Evolutionary conservation across 1,140 invertebrate genomes (phyloP).

Genomic region (Lamellibrachia luymesi): DNA sequence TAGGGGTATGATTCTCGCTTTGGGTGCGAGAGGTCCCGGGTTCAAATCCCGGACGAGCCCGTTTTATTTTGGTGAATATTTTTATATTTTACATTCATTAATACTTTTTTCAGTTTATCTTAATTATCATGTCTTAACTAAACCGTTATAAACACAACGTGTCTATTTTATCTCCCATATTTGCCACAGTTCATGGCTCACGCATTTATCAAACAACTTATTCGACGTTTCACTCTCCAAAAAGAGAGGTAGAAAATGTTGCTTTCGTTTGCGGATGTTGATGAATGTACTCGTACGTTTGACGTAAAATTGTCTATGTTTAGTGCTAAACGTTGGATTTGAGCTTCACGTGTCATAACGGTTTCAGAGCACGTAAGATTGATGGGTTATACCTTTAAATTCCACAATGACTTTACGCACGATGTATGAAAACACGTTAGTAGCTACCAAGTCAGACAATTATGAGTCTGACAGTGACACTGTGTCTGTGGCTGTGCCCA

Average conservation of each 20-base stretch:
- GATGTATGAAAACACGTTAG: neutral
- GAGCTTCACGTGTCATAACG: neutral
- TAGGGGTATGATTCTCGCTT: conserved; percentile 4
- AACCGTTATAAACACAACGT: neutral
- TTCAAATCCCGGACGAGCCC: conserved; percentile 2
- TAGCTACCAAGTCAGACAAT: no score
- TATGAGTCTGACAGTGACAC: no score
- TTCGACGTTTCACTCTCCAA: neutral
- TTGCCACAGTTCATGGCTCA: neutral
- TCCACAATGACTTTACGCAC: neutral
- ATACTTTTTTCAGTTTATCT: neutral
- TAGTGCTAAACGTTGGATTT: neutral
- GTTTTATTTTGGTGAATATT: neutral
- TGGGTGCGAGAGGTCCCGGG: conserved; percentile 1
- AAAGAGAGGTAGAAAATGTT: neutral
- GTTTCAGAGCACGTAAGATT: neutral
- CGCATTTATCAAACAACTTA: neutral
- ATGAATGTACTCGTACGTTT: neutral
- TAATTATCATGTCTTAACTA: neutral
- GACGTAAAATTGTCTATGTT: neutral
- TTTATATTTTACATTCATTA: neutral
- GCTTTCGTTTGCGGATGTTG: neutral
- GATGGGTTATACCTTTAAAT: neutral
- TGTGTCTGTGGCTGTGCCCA: no score
- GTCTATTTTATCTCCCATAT: neutral